A percentile compares a stretch with the other conserved stretches of the same genome.
Conservation (phyloP, 92 coral and sea anemone species). For the Metridium senile region DNA sequence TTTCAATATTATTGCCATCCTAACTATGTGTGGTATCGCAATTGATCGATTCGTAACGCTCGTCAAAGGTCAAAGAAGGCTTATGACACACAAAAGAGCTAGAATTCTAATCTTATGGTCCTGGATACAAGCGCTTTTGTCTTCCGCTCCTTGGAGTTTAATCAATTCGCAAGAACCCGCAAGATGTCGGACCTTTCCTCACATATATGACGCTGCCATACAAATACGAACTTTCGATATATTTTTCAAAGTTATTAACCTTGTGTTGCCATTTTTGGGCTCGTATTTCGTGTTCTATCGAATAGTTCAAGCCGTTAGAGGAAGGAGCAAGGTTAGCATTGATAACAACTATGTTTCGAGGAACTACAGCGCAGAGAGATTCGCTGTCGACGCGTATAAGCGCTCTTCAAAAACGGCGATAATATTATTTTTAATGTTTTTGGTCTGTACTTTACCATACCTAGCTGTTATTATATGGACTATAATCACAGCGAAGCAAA, state of each 20-base stretch:
- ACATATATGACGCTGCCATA: conserved; percentile 65
- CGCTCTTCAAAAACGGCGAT: conserved; percentile 89
- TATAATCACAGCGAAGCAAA: conserved; percentile 35
- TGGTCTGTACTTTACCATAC: conserved; percentile 67
- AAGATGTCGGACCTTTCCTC: conserved; percentile 65
- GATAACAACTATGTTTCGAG: conserved; percentile 81
- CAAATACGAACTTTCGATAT: conserved; percentile 36
- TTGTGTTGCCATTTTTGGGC: conserved; percentile 55
- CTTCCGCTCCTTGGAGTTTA: conserved; percentile 74
- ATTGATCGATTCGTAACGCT: conserved; percentile 74
- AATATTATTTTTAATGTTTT: conserved; percentile 71
- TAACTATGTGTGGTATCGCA: conserved; percentile 84
- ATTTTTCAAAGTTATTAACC: conserved; percentile 43
- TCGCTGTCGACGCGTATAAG: conserved; percentile 83
- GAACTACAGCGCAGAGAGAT: conserved; percentile 83
- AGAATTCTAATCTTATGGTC: conserved; percentile 59
- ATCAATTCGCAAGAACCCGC: conserved; percentile 11
- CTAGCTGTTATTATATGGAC: conserved; percentile 44
- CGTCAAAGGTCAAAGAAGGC: conserved; percentile 72
- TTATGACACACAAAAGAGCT: conserved; percentile 65
- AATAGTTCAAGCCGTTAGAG: conserved; percentile 66
- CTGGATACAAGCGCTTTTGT: conserved; percentile 65
- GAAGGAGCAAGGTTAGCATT: conserved; percentile 70
- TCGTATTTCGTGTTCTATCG: conserved; percentile 76
- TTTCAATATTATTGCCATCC: conserved; percentile 69